Conservation (phyloP, 2,113 vertebrate species). For the Mesitornis unicolor region DNA sequence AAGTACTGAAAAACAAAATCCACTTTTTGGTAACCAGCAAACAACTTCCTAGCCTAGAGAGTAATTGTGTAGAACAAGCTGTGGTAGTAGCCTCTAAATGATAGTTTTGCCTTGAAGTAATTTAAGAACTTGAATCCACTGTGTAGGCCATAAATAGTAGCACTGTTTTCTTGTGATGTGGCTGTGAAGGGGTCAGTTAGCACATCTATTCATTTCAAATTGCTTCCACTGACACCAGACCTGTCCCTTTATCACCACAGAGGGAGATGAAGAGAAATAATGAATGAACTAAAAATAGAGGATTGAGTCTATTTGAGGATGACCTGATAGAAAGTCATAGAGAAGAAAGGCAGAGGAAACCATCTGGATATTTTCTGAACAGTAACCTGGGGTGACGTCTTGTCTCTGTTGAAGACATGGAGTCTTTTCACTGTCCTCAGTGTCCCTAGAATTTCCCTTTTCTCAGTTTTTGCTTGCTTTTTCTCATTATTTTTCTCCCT, state of each 20-base stretch:
- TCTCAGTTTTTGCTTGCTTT: background rate
- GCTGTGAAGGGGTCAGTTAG: conserved; percentile 17
- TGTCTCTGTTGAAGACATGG: background rate
- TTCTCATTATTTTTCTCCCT: background rate
- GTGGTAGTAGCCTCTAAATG: background rate
- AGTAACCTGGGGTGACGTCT: conserved; percentile 20
- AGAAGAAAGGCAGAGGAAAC: conserved; percentile 4
- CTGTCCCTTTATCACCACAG: background rate
- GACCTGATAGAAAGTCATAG: conserved; percentile 42
- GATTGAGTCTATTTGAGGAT: conserved; percentile 47
- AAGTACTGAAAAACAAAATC: background rate
- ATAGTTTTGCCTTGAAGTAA: background rate
- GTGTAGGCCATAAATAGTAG: conserved; percentile 20
- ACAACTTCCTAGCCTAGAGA: background rate
- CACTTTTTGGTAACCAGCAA: background rate
- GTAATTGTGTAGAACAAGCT: background rate
- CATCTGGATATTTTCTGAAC: conserved; percentile 45
- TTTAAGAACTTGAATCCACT: conserved; percentile 13
- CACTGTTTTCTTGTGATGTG: conserved; percentile 7
- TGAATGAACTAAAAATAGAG: conserved; percentile 62
- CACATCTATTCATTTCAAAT: conserved; percentile 48
- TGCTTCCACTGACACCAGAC: conserved; percentile 36
- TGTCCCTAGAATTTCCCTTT: background rate
- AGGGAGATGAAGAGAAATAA: conserved; percentile 43
- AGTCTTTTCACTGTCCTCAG: background rate